These are phyloP conservation scores for Cephus sareptanus DNA, from an alignment of 2,888 invertebrate species.

Conservation along the genomic window DNA sequence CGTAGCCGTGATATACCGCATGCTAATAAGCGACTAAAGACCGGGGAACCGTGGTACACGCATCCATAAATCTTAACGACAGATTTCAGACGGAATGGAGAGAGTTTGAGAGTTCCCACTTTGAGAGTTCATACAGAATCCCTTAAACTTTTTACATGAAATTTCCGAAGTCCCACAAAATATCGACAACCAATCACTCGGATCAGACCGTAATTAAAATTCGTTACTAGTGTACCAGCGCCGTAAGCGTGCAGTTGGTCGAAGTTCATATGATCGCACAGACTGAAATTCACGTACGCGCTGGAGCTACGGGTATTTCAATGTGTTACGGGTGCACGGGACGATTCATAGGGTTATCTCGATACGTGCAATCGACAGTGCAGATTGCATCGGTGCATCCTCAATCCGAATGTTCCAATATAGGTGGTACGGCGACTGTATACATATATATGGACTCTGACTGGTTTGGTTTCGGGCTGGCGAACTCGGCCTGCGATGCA, in stretches of 20 bases:
- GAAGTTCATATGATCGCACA: conserved; percentile 19
- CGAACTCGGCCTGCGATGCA: conserved; percentile 47
- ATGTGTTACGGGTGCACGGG: neutral
- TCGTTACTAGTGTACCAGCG: neutral
- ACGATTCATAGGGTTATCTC: conserved; percentile 25
- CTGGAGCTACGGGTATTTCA: conserved; percentile 17
- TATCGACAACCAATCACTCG: neutral
- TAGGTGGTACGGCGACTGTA: neutral
- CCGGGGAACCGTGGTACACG: conserved; percentile 56
- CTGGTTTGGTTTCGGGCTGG: neutral
- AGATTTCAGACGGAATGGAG: neutral
- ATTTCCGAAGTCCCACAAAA: neutral
- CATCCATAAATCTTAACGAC: conserved; percentile 59
- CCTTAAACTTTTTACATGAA: neutral
- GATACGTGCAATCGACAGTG: conserved; percentile 51
- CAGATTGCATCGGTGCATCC: conserved; percentile 11
- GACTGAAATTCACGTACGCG: conserved; percentile 13
- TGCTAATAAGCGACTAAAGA: conserved; percentile 67
- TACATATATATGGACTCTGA: neutral
- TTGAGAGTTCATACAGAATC: neutral
- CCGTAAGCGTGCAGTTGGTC: conserved; percentile 4
- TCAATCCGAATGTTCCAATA: neutral
- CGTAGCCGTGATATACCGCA: conserved; percentile 63
- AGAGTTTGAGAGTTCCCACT: no score
- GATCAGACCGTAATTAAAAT: neutral